Evolutionary conservation across 2,888 invertebrate species (phyloP).

Genomic region (Plutella xylostella): DNA sequence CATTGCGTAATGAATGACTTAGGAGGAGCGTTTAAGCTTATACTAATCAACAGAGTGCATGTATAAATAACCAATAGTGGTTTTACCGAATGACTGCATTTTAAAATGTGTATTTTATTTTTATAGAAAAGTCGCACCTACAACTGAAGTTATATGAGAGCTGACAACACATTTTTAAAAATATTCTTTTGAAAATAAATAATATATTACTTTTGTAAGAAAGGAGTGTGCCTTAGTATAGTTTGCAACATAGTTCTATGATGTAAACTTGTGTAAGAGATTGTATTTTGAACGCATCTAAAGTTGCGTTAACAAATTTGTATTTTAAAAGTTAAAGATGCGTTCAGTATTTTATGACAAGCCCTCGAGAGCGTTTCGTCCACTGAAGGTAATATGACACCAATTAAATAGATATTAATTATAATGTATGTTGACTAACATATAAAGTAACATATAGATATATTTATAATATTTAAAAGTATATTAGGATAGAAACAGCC

Average conservation of each 20-base stretch:
- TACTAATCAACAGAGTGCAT: no score
- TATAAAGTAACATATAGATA: no score
- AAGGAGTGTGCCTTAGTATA: constrained; percentile 1
- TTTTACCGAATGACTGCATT: neutral
- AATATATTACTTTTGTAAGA: no score
- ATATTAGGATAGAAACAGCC: no score
- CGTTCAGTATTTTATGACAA: constrained; percentile 13
- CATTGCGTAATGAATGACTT: no score
- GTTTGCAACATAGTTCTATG: neutral
- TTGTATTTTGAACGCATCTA: no score
- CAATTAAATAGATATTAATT: constrained; percentile 31
- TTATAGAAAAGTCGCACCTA: constrained; percentile 3
- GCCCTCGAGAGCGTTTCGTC: constrained; percentile 59
- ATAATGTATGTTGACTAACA: no score
- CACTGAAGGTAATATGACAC: constrained; percentile 65
- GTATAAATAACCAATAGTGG: no score
- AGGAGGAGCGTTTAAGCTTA: no score
- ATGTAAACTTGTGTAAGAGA: neutral
- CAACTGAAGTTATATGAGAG: constrained; percentile 3
- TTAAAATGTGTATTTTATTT: neutral
- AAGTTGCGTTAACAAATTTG: no score
- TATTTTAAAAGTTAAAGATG: neutral
- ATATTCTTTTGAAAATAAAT: constrained; percentile 15
- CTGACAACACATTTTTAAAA: neutral
- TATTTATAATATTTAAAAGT: no score